A percentile compares a stretch with the other conserved stretches of the same genome.
Conservation (phyloP, 64 coral and sea anemone species). For the Pocillopora damicornis region DNA sequence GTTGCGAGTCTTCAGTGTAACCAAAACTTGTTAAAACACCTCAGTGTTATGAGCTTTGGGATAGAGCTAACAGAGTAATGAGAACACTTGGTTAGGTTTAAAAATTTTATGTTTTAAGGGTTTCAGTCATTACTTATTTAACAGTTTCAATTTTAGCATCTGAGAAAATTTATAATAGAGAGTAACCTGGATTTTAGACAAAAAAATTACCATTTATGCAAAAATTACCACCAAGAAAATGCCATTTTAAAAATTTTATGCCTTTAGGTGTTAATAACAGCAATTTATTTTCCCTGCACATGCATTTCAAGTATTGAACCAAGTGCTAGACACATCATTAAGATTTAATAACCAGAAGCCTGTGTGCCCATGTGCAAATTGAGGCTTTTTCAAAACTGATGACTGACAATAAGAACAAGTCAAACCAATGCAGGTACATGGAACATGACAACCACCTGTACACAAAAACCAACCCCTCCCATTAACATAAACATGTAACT, state of each 20-base stretch:
- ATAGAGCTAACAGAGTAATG: conserved; percentile 72
- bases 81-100: conserved; percentile 84
- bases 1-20: conserved; percentile 41
- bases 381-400: conserved; percentile 22
- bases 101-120: conserved; percentile 52
- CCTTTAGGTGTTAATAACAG: background rate
- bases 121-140: conserved; percentile 83
- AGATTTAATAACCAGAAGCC: conserved; percentile 38
- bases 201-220: conserved; percentile 2
- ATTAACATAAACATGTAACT: background rate
- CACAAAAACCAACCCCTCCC: background rate
- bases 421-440: conserved; percentile 39
- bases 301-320: conserved; percentile 29
- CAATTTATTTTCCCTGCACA: background rate
- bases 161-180: conserved; percentile 1
- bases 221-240: background rate
- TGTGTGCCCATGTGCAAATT: conserved; percentile 39
- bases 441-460: conserved; percentile 6
- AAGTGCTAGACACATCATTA: conserved; percentile 32
- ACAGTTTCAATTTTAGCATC: conserved; percentile 52
- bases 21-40: conserved; percentile 75
- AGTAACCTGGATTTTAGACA: background rate
- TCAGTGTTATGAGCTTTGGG: conserved; percentile 69
- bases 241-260: background rate
- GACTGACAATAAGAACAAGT: conserved; percentile 30